A percentile compares a stretch with the other conserved stretches of the same genome.
Conservation (phyloP, 1,140 invertebrate species). For the Zaprionus lachaisei region DNA sequence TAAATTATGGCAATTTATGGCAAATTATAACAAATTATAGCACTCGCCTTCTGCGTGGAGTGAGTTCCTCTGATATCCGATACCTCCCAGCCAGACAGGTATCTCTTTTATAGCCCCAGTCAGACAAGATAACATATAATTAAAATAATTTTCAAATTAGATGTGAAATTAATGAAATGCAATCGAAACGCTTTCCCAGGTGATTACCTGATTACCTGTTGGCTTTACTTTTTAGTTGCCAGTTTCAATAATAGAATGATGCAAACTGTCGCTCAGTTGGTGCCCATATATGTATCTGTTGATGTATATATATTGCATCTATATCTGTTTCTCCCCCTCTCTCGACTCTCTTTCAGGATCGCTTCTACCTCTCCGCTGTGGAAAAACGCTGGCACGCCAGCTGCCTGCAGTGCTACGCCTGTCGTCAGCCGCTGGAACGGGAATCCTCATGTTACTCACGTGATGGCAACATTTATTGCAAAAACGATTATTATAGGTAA, state of each 20-base stretch:
- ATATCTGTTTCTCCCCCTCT: not conserved
- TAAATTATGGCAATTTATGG: too few relatives aligned
- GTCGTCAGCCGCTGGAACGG: slow-evolving; percentile 94
- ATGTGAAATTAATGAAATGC: not conserved
- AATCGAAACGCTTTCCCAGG: slow-evolving; percentile 3
- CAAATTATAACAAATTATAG: too few relatives aligned
- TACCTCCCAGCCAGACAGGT: not conserved
- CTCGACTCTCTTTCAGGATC: slow-evolving; percentile 86
- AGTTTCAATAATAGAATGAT: too few relatives aligned
- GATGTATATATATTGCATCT: not conserved
- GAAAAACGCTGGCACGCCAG: slow-evolving; percentile 96
- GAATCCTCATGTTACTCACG: slow-evolving; percentile 97
- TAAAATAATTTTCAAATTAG: slow-evolving; percentile 13
- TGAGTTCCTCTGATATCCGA: not conserved
- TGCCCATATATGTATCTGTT: not conserved
- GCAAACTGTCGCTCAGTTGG: too few relatives aligned
- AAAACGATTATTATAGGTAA: slow-evolving; percentile 98
- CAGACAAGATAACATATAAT: not conserved
- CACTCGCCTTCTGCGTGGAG: too few relatives aligned
- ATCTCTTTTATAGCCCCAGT: not conserved
- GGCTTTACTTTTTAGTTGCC: not conserved
- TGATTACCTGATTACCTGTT: not conserved
- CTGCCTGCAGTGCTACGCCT: slow-evolving; percentile 96
- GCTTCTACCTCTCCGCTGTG: slow-evolving; percentile 96
- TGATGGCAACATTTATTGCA: slow-evolving; percentile 98